These are phyloP conservation scores for Tetragnatha versicolor DNA, from an alignment of 1,140 invertebrate genomes.

Conservation along the genomic window DNA sequence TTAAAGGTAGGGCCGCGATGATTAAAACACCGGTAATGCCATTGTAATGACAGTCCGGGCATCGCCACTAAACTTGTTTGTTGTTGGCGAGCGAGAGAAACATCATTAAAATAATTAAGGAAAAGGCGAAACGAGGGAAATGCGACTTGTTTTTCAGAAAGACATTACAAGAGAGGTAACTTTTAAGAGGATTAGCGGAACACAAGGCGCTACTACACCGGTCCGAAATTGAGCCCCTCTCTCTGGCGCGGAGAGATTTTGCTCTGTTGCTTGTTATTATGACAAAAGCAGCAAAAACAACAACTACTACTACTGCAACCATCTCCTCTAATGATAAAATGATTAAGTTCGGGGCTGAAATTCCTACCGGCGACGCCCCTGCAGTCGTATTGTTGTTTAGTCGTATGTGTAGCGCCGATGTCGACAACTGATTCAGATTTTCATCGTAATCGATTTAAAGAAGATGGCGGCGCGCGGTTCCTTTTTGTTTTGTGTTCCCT, in stretches of 20 bases:
- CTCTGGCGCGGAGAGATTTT: slow-evolving; percentile 41
- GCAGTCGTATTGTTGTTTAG: slow-evolving; percentile 8
- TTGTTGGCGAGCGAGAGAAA: slow-evolving; percentile 26
- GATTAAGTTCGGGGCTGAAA: slow-evolving; percentile 47
- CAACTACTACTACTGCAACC: background rate
- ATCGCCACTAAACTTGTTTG: slow-evolving; percentile 54
- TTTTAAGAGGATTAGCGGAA: slow-evolving; percentile 45
- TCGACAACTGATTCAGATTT: slow-evolving; percentile 51
- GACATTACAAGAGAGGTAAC: slow-evolving; percentile 53
- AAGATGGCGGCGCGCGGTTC: slow-evolving; percentile 22
- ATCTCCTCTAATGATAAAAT: slow-evolving; percentile 51
- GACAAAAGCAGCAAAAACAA: slow-evolving; percentile 27
- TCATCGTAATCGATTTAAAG: slow-evolving; percentile 55
- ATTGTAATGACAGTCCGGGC: slow-evolving; percentile 51
- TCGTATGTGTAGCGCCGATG: background rate
- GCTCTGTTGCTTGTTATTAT: slow-evolving; percentile 38
- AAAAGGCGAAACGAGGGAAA: slow-evolving; percentile 53
- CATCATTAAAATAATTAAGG: slow-evolving; percentile 56
- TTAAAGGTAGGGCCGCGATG: slow-evolving; percentile 22
- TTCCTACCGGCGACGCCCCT: slow-evolving; percentile 28
- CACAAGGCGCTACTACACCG: slow-evolving; percentile 35
- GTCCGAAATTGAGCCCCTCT: slow-evolving; percentile 39
- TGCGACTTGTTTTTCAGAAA: slow-evolving; percentile 54
- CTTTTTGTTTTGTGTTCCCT: slow-evolving; percentile 35
- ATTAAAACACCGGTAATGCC: slow-evolving; percentile 54